Conservation (phyloP, 1,140 invertebrate species). For the Cherax quadricarinatus region DNA sequence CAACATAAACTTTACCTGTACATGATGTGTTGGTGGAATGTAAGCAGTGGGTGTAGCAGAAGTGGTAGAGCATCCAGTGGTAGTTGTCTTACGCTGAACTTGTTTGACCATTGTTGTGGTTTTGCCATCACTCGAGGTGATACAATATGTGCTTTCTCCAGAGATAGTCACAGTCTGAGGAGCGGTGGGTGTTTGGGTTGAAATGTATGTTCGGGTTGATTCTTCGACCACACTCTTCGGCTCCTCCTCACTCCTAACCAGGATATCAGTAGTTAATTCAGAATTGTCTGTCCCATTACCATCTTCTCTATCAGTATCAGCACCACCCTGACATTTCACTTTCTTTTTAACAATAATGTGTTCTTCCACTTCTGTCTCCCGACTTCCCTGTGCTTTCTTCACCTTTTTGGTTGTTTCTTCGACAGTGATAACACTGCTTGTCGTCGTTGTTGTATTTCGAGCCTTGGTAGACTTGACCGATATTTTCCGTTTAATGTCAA, state of each 20-base stretch:
- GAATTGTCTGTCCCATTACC: slow-evolving; percentile 67
- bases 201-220: slow-evolving; percentile 70
- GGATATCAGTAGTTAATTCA: slow-evolving; percentile 65
- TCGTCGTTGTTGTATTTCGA: slow-evolving; percentile 58
- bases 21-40: slow-evolving; percentile 71
- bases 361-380: slow-evolving; percentile 71
- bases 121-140: slow-evolving; percentile 66
- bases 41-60: slow-evolving; percentile 69
- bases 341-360: slow-evolving; percentile 73
- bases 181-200: slow-evolving; percentile 64
- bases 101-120: slow-evolving; percentile 72
- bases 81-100: slow-evolving; percentile 71
- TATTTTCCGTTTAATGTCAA: slow-evolving; percentile 72
- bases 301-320: slow-evolving; percentile 66
- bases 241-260: slow-evolving; percentile 55
- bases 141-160: slow-evolving; percentile 67
- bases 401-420: slow-evolving; percentile 73
- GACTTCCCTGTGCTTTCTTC: slow-evolving; percentile 71
- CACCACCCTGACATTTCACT: slow-evolving; percentile 65
- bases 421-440: slow-evolving; percentile 72
- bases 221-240: slow-evolving; percentile 63
- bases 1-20: slow-evolving; percentile 58
- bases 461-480: slow-evolving; percentile 70
- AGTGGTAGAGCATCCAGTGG: slow-evolving; percentile 67
- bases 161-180: slow-evolving; percentile 69